These are phyloP conservation scores for Ridgeia piscesae DNA, from an alignment of 1,140 invertebrate species.

Conservation along the genomic window DNA sequence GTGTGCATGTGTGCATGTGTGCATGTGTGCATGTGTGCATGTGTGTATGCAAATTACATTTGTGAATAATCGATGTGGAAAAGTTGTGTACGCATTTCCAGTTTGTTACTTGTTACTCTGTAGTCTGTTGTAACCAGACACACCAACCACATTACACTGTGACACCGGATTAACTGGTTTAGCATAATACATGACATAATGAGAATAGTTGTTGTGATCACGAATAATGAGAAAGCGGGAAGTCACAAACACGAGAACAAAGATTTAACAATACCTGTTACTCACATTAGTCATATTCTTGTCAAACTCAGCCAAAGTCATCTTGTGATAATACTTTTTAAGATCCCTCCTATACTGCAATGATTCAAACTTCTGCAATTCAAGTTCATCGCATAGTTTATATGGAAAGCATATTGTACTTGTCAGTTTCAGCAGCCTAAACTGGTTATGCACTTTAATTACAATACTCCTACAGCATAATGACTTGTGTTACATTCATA, in stretches of 20 bases:
- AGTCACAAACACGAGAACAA: not conserved
- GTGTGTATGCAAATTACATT: no score
- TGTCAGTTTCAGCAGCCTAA: not conserved
- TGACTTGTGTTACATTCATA: not conserved
- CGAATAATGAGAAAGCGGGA: not conserved
- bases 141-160: not conserved
- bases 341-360: not conserved
- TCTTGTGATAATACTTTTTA: not conserved
- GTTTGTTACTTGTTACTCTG: no score
- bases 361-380: not conserved
- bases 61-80: no score
- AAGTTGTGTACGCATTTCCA: no score
- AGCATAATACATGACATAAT: not conserved
- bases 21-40: no score
- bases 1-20: no score
- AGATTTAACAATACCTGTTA: not conserved
- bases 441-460: not conserved
- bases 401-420: not conserved
- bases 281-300: not conserved
- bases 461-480: not conserved
- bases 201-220: no score
- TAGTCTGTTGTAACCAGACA: not conserved
- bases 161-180: not conserved
- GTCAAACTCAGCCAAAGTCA: not conserved
- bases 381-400: not conserved